Conservation (phyloP, 2,888 invertebrate genomes). For the Drosophila mettleri region DNA sequence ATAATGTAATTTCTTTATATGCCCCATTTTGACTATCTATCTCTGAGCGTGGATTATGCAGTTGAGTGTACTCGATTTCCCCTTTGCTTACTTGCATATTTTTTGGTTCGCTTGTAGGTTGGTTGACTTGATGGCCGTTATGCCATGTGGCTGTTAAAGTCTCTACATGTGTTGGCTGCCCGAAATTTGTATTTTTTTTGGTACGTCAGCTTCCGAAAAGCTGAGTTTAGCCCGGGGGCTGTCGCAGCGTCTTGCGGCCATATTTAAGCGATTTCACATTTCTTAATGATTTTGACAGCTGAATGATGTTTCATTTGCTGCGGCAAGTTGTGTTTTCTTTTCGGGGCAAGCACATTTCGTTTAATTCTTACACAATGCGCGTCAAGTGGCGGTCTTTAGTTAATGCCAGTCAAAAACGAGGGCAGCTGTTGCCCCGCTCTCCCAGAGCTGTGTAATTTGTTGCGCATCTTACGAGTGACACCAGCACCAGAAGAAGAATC, state of each 20-base stretch:
- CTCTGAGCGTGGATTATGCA: background rate
- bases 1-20: background rate
- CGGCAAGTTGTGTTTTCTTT: conserved; percentile 38
- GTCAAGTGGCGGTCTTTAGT: conserved; percentile 76
- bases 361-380: conserved; percentile 65
- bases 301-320: conserved; percentile 77
- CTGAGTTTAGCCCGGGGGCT: conserved; percentile 52
- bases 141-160: conserved; percentile 56
- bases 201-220: conserved; percentile 43
- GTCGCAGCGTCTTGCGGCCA: conserved; percentile 45
- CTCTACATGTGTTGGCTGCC: conserved; percentile 55
- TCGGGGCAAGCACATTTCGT: conserved; percentile 32
- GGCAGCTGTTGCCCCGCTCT: conserved; percentile 51
- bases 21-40: background rate
- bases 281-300: conserved; percentile 83
- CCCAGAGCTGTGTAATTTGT: conserved; percentile 35
- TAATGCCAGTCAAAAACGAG: conserved; percentile 63
- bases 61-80: background rate
- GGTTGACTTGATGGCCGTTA: conserved; percentile 23
- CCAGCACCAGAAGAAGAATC: background rate
- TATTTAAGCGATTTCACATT: conserved; percentile 81
- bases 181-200: conserved; percentile 11
- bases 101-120: conserved; percentile 38
- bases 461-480: conserved; percentile 29
- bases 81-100: conserved; percentile 9